Percentiles rank a stretch among this genome's conserved stretches.
Conservation (phyloP, 1,140 invertebrate species). For the Microvelia longipes region DNA sequence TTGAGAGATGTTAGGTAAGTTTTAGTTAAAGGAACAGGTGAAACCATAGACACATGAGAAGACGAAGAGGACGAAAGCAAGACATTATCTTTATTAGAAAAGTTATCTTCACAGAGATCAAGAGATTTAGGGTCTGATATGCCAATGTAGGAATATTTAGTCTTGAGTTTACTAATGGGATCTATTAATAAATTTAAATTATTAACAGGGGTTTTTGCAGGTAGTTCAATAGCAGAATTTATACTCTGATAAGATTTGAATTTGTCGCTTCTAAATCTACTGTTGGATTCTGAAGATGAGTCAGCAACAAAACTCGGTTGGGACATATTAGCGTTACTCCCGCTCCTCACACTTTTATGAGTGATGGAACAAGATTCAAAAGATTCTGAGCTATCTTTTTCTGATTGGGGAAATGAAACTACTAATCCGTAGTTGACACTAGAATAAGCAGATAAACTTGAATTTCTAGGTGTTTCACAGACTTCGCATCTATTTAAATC, state of each 20-base stretch:
- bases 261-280: constrained; percentile 32
- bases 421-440: constrained; percentile 32
- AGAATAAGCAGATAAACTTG: constrained; percentile 31
- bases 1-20: neutral
- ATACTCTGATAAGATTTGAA: constrained; percentile 27
- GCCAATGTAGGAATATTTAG: constrained; percentile 42
- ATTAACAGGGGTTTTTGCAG: constrained; percentile 12
- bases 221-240: neutral
- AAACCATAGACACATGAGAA: neutral
- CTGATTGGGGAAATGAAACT: constrained; percentile 36
- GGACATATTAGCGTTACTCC: constrained; percentile 32
- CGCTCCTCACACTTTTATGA: neutral
- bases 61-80: neutral
- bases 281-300: constrained; percentile 33
- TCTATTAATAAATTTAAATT: constrained; percentile 23
- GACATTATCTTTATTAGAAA: neutral
- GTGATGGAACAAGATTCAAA: neutral
- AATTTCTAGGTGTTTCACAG: constrained; percentile 41
- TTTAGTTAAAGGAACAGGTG: neutral
- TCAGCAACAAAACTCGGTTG: constrained; percentile 27
- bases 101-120: constrained; percentile 18
- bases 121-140: constrained; percentile 37
- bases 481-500: constrained; percentile 40
- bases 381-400: constrained; percentile 29
- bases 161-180: constrained; percentile 10